phyloP scores from a whole-genome alignment of 2,888 invertebrate genomes.

The Boloria euphrosyne region DNA sequence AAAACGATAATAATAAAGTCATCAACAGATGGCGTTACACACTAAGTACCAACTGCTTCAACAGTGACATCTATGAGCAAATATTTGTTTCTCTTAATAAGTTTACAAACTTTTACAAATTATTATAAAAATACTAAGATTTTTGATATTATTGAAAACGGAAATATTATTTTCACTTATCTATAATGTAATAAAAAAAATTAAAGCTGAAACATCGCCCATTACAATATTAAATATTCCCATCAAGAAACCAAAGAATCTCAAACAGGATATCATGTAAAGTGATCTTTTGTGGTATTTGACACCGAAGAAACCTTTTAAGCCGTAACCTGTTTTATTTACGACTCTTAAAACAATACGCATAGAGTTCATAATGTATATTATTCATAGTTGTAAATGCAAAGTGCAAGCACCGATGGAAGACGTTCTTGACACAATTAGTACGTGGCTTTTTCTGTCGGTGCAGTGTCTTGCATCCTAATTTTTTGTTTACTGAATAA shows the following conservation, averaged over 20 bases:
- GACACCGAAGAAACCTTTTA: conserved; percentile 28
- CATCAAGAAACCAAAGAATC: conserved; percentile 20
- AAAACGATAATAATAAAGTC: too few relatives aligned
- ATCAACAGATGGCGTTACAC: too few relatives aligned
- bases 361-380: conserved; percentile 6
- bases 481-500: conserved; percentile 9
- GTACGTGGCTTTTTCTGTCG: conserved; percentile 12
- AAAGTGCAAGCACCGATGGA: conserved; percentile 21
- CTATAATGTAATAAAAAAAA: not conserved
- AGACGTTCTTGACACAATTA: conserved; percentile 33
- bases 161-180: too few relatives aligned
- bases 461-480: conserved; percentile 9
- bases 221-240: conserved; percentile 7
- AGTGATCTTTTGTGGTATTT: conserved; percentile 34
- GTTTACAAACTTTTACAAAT: too few relatives aligned
- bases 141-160: too few relatives aligned
- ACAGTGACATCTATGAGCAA: too few relatives aligned
- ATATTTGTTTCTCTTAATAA: too few relatives aligned
- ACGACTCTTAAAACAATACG: not conserved
- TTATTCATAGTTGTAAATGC: not conserved
- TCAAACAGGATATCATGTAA: conserved; percentile 34
- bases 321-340: not conserved
- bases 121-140: too few relatives aligned
- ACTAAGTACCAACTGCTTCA: too few relatives aligned
- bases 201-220: too few relatives aligned